Base-by-base conservation (phyloP, 1,140 invertebrate genomes). In the Drosophila eugracilis region DNA sequence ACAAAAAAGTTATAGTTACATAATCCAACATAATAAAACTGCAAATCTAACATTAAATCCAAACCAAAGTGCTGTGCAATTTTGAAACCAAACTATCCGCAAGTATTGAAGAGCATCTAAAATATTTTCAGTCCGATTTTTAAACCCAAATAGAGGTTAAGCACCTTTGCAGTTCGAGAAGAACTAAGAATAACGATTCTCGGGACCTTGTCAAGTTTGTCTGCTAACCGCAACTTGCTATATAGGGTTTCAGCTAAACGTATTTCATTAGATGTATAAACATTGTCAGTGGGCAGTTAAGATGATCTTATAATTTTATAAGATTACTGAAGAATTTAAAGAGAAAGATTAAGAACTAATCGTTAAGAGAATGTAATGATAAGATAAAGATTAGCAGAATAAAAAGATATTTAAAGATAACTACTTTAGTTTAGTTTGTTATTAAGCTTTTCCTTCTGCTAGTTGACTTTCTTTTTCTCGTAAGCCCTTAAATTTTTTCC, bases 161-260 rank as follows among this genome's bases (percentile, higher is more conserved):
- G 37, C 55, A 78, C 63, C 71, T 70, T 57, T 75, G 36, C 32
- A 52, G 48, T 36, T 52, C 14, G 12, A 37, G 19, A 57, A 71
- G 49, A 54, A 36, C 34, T 54, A 34, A 62, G 48, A 60, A 69
- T 58, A 78, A 79, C 47, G 17, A 49, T 48, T 60, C 47, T 62
- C 59, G 67, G 70, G 83, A 71, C 75, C 86, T 88, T 84, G 79
- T 77, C 67, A 73, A 65, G 74, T 63, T 74, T 45, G 60, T 55
- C 47, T 65, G 41, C 26, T 69, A 81, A 88, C 83, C 83, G 55
- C 83, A 89, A 78, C 26, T 62, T 42, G 47, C 15, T 55, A 62
- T 72, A 76, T 86, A 71, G 74, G 76, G 79, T 86, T 86, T 81
- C 81, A 37, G 52, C 39, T 62, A 55, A 75, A 47, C 14, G 14